Evolutionary conservation across 2,888 invertebrate species (phyloP).

Genomic region (Limnephilus rhombicus): DNA sequence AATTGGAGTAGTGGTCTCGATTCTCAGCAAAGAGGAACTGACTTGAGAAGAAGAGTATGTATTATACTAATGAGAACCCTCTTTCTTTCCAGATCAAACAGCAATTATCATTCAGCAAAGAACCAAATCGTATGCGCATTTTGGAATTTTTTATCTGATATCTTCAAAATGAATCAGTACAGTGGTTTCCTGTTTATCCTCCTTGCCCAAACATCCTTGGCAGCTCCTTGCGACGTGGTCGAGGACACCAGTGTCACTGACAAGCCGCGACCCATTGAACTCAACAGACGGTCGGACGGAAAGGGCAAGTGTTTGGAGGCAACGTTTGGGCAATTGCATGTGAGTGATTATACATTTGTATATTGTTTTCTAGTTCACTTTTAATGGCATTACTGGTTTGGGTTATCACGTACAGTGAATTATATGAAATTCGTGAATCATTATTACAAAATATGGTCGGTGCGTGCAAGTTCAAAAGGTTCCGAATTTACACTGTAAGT

Average conservation of each 20-base stretch:
- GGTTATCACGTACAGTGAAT: neutral
- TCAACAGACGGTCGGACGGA: neutral
- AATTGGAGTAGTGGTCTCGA: no score
- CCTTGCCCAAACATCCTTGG: neutral
- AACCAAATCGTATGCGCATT: neutral
- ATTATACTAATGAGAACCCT: neutral
- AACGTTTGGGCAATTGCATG: neutral
- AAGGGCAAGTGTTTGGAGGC: neutral
- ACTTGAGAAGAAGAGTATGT: neutral
- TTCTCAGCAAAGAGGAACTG: no score
- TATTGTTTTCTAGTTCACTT: neutral
- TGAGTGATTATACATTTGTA: neutral
- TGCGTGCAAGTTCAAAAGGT: neutral
- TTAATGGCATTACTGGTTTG: neutral
- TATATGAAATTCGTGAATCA: neutral
- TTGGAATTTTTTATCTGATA: neutral
- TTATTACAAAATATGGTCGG: neutral
- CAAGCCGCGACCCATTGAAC: neutral
- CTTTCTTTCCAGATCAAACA: neutral
- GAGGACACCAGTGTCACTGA: neutral
- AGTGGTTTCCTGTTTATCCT: neutral
- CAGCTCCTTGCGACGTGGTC: neutral
- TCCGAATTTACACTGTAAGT: neutral
- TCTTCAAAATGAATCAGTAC: neutral
- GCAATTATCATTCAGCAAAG: neutral